These are phyloP conservation scores for Sebastes dallii DNA, from an alignment of 2,797 vertebrate genomes.

Conservation along the genomic window DNA sequence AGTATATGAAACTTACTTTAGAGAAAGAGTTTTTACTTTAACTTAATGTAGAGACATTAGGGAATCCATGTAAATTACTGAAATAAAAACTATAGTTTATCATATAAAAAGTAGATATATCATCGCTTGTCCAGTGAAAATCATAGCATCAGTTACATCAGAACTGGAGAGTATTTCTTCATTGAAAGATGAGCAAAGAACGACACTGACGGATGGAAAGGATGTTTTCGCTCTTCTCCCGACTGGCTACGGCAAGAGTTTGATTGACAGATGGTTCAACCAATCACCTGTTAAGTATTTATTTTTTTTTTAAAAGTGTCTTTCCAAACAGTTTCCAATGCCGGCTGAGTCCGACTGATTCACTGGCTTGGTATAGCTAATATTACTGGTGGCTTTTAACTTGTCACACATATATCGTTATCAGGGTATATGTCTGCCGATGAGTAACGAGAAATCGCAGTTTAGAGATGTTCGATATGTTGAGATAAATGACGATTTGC, in stretches of 20 bases:
- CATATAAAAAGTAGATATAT: background rate
- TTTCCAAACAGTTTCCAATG: no score
- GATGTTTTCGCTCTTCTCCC: no score
- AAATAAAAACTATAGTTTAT: background rate
- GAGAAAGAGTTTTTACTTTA: background rate
- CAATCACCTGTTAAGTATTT: no score
- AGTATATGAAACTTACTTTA: conserved; percentile 9
- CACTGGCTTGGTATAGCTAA: background rate
- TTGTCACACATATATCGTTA: background rate
- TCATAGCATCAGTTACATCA: no score
- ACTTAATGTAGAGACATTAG: background rate
- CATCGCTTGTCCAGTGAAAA: background rate
- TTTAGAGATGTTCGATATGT: background rate
- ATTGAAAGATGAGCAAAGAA: no score
- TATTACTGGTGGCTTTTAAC: background rate
- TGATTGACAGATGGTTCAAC: no score
- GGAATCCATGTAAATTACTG: background rate
- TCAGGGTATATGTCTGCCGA: background rate
- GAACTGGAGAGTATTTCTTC: no score
- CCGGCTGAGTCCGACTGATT: background rate
- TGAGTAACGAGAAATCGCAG: no score
- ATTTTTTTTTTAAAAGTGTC: accelerated
- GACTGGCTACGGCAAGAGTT: no score
- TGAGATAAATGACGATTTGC: background rate
- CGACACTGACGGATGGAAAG: no score